Base-by-base conservation (phyloP, 2,888 invertebrate species). In the Athalia rosae region DNA sequence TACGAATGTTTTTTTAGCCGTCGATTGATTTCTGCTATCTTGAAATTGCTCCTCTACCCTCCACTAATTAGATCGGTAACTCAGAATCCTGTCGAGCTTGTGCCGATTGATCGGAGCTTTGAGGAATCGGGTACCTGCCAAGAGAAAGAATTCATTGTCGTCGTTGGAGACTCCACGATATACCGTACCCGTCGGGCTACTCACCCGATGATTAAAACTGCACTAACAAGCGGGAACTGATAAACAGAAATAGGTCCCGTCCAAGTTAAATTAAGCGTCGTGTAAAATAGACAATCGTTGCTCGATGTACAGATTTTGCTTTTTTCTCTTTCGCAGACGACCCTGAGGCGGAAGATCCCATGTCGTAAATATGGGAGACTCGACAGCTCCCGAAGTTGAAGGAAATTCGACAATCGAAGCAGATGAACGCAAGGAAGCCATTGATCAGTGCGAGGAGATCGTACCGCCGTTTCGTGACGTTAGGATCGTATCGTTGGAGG, bases 401-500 rank as follows among this genome's bases (percentile, higher is more conserved):
- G 15, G 45, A 45, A 58, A 43, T 71, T 13, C 58, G 9, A 71
- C 50, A 0, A 74, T 28, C 5, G 28, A 2, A 28, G n/a, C 53
- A 4, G 43, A 7, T 47, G 43, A 45, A 45, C 43, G 41, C 4
- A 28, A n/a, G 28, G 47, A 61, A 41, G 41, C 43, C 13, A 15
- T 64, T 41, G 64, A 76, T 76, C 48, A 58, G 4, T 47, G 74
- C 11, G 58, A 73, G 5, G 59, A 73, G 15, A 50, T 13, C 73
- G 78, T 56, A 47, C 67, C n/a, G 61, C 69, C n/a, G 62, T 66
- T 61, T 67, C 77, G 80, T 43, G 79, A 79, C 66, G 77, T 83
- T 9, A 80, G 81, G 13, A 81, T 85, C 69, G 80, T 85, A 15
- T 84, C 85, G n/a, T 82, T 85, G 50, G 86, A 87, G 50, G 86